Evolutionary conservation across 2,888 invertebrate species (phyloP).

Genomic region (Lasioglossum morio): DNA sequence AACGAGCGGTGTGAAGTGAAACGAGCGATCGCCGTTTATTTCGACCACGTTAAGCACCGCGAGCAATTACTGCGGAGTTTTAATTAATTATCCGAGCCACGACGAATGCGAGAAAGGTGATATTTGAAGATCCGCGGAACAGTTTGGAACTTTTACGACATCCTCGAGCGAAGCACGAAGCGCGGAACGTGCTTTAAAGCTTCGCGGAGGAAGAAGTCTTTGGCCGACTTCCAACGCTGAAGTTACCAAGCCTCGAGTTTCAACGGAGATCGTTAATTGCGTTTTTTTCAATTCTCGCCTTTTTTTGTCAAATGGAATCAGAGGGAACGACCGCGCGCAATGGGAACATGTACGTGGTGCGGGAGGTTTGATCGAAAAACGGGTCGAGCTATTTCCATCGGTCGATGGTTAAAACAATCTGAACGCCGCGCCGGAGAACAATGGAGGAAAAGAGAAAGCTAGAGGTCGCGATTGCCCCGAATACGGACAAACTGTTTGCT

Average conservation of each 20-base stretch:
- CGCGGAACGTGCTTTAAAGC: neutral
- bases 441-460: neutral
- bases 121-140: neutral
- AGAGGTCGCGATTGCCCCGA: neutral
- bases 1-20: neutral
- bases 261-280: neutral
- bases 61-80: neutral
- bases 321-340: neutral
- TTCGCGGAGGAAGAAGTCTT: neutral
- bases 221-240: neutral
- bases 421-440: neutral
- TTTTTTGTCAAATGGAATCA: neutral
- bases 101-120: neutral
- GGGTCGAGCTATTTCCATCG: slow-evolving; percentile 21
- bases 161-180: neutral
- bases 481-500: slow-evolving; percentile 32
- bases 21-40: neutral
- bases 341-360: neutral
- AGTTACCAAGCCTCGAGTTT: neutral
- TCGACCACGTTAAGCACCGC: neutral
- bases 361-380: neutral
- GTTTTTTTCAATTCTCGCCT: slow-evolving; percentile 26
- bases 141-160: neutral
- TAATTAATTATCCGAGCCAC: neutral
- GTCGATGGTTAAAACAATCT: slow-evolving; percentile 4